Percentiles rank a stretch among this genome's conserved stretches.
Conservation (phyloP, 2,113 vertebrate species). For the Azemiops feae region DNA sequence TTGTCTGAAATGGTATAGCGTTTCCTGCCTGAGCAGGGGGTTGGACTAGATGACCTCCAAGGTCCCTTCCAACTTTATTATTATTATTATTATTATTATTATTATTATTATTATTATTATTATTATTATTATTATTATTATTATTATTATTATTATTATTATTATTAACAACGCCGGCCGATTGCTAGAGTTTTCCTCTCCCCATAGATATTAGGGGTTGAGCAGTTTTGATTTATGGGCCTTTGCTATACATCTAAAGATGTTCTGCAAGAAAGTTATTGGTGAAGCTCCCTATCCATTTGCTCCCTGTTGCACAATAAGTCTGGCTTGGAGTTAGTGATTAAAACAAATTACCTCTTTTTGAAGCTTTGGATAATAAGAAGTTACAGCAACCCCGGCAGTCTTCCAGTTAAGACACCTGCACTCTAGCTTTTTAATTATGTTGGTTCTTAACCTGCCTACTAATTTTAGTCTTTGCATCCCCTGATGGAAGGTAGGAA, state of each 20-base stretch:
- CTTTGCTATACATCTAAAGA: neutral
- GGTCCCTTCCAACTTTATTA: too few relatives aligned
- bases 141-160: neutral
- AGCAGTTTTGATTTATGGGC: neutral
- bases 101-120: too few relatives aligned
- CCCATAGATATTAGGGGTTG: neutral
- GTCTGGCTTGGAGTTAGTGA: neutral
- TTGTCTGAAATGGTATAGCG: too few relatives aligned
- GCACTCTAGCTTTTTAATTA: neutral
- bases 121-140: too few relatives aligned
- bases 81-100: rapidly evolving
- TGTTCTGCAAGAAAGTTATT: neutral
- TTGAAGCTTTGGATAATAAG: neutral
- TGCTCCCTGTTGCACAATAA: neutral
- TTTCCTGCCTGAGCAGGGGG: too few relatives aligned
- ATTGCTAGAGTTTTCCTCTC: neutral
- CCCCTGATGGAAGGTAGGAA: neutral
- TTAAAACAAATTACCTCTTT: neutral
- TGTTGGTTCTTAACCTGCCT: neutral
- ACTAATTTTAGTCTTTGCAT: neutral
- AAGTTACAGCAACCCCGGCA: neutral
- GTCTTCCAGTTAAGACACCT: neutral
- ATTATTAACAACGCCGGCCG: neutral
- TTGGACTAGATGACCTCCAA: too few relatives aligned
- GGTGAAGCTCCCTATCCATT: neutral